Conservation (phyloP, 2,888 invertebrate genomes). For the Cheilosia urbana region DNA sequence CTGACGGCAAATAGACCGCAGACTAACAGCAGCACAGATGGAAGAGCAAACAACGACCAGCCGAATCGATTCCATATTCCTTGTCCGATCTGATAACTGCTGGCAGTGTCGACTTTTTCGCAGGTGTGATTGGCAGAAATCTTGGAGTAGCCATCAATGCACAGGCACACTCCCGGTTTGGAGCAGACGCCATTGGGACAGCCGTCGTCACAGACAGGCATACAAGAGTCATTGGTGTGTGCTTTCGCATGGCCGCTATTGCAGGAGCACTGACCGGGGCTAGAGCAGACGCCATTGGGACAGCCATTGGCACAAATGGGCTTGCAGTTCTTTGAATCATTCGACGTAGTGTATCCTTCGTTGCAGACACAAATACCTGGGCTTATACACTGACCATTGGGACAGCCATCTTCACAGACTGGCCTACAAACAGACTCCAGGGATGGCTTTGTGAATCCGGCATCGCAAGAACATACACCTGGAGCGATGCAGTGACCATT, state of each 20-base stretch:
- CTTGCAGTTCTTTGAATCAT: not conserved
- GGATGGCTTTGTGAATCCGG: constrained; percentile 76
- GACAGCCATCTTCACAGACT: constrained; percentile 59
- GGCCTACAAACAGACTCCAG: constrained; percentile 69
- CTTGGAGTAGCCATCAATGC: constrained; percentile 19
- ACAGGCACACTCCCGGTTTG: constrained; percentile 78
- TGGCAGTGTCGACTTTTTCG: not conserved
- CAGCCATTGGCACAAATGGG: constrained; percentile 62
- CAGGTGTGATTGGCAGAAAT: not conserved
- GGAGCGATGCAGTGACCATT: constrained; percentile 81
- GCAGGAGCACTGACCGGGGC: constrained; percentile 83
- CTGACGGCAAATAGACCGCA: not conserved
- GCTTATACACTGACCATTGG: constrained; percentile 72
- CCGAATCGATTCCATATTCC: not conserved
- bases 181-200: constrained; percentile 78
- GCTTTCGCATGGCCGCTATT: constrained; percentile 72
- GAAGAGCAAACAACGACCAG: not conserved
- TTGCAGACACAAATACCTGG: constrained; percentile 70
- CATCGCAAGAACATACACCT: constrained; percentile 82
- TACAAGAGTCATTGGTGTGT: not conserved
- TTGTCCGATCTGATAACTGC: not conserved
- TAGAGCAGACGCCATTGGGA: constrained; percentile 78
- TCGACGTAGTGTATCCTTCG: not conserved
- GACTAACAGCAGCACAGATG: not conserved
- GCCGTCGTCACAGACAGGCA: constrained; percentile 32